phyloP scores from a whole-genome alignment of 2,888 invertebrate species.

The Priocnemis perturbator region DNA sequence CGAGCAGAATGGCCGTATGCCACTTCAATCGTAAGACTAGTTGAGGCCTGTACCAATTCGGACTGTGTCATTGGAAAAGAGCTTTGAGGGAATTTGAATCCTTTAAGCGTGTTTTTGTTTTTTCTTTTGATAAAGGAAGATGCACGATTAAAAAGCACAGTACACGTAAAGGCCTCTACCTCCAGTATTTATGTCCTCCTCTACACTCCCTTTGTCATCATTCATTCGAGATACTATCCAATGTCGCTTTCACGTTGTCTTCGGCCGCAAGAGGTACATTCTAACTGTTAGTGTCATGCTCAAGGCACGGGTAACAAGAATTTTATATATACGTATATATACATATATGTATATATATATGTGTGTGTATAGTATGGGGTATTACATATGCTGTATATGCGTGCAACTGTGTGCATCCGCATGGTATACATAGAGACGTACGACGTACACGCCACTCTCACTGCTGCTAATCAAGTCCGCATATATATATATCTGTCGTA shows the following conservation, averaged over 20 bases:
- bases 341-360: slow-evolving; percentile 21
- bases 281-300: slow-evolving; percentile 49
- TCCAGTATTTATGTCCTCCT: slow-evolving; percentile 43
- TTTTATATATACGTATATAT: slow-evolving; percentile 37
- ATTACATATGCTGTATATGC: no score
- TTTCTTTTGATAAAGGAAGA: slow-evolving; percentile 40
- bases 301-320: slow-evolving; percentile 43
- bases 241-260: slow-evolving; percentile 16
- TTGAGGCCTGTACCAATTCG: slow-evolving; percentile 70
- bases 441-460: no score
- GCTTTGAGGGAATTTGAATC: slow-evolving; percentile 38
- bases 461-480: no score
- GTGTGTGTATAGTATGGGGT: neutral
- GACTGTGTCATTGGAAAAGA: slow-evolving; percentile 48
- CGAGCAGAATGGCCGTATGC: slow-evolving; percentile 66
- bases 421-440: no score
- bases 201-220: slow-evolving; percentile 23
- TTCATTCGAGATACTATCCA: slow-evolving; percentile 40
- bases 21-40: slow-evolving; percentile 72
- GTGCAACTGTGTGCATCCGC: no score
- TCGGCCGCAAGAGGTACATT: slow-evolving; percentile 46
- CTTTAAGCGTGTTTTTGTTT: slow-evolving; percentile 36
- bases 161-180: slow-evolving; percentile 65
- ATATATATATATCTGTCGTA: no score
- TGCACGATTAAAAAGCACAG: slow-evolving; percentile 48